Evolutionary conservation across 2,888 invertebrate genomes (phyloP).

Genomic region (Andricus quercusramuli): DNA sequence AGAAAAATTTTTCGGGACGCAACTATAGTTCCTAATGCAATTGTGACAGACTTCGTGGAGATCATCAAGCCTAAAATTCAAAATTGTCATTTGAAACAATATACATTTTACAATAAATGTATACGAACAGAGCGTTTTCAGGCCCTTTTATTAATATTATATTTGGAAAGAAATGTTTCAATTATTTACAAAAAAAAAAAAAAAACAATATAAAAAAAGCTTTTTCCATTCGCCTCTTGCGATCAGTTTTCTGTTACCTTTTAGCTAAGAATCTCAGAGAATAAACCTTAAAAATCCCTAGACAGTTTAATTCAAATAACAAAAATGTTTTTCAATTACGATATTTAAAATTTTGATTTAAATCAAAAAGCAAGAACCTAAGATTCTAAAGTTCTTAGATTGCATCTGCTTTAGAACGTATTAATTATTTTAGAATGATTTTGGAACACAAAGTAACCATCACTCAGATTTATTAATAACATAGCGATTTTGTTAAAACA

Average conservation of each 20-base stretch:
- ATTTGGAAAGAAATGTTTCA: background rate
- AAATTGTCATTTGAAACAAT: background rate
- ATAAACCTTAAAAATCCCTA: background rate
- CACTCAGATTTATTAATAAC: background rate
- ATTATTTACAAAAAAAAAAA: background rate
- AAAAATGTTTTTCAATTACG: background rate
- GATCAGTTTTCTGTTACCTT: background rate
- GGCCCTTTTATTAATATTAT: background rate
- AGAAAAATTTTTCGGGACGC: constrained; percentile 83
- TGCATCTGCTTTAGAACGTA: background rate
- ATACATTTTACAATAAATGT: too few species aligned
- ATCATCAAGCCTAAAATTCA: constrained; percentile 79
- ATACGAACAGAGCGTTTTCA: too few species aligned
- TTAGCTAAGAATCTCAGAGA: background rate
- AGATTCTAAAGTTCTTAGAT: background rate
- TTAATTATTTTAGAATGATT: background rate
- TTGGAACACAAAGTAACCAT: background rate
- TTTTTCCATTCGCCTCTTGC: constrained; percentile 1
- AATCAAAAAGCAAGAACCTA: background rate
- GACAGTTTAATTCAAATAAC: background rate
- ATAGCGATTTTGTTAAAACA: background rate
- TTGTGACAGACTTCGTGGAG: constrained; percentile 80
- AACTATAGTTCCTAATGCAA: constrained; percentile 82
- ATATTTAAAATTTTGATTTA: background rate
- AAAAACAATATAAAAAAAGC: background rate